These are phyloP conservation scores for Pyrrhosoma nymphula DNA, from an alignment of 2,888 invertebrate species.

Conservation along the genomic window DNA sequence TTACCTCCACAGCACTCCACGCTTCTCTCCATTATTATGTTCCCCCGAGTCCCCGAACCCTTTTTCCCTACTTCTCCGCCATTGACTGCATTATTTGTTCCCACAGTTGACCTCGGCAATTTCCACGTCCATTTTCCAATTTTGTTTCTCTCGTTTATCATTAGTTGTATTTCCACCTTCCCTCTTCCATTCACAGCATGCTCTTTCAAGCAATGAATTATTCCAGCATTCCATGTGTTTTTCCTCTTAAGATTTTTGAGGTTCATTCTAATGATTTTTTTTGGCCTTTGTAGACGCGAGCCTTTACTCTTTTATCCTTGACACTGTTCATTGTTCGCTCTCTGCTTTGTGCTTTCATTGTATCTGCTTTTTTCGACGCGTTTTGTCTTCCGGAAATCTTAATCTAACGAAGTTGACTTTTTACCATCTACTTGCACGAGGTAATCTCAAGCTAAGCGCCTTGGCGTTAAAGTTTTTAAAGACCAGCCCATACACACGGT, in stretches of 20 bases:
- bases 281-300: background rate
- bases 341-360: background rate
- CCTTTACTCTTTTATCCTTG: background rate
- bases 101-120: background rate
- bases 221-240: background rate
- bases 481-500: no score
- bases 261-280: background rate
- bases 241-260: background rate
- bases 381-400: background rate
- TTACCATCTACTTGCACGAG: background rate
- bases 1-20: background rate
- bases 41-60: background rate
- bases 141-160: slow-evolving; percentile 25
- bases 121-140: background rate
- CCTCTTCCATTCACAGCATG: background rate
- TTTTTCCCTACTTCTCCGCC: background rate
- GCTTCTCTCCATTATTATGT: background rate
- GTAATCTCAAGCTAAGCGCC: no score
- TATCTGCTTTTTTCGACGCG: background rate
- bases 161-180: background rate
- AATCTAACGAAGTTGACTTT: background rate
- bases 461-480: no score
- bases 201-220: slow-evolving; percentile 11
- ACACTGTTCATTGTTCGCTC: background rate
- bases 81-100: background rate